Evolutionary conservation across 2,888 invertebrate species (phyloP).

Genomic region (Pedicia rivosa): DNA sequence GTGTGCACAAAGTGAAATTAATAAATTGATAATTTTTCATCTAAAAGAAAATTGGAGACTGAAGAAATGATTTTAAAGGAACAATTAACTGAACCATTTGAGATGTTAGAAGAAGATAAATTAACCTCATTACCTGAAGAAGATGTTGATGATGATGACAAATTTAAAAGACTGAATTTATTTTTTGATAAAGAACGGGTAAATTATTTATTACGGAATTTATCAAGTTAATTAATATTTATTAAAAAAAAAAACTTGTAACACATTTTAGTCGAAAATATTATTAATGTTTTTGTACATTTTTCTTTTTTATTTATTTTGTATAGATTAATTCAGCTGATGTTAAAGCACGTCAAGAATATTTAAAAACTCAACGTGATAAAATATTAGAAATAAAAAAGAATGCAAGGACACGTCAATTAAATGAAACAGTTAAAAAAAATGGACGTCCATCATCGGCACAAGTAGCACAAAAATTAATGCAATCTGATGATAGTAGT

Average conservation of each 20-base stretch:
- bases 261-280: neutral
- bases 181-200: slow-evolving; percentile 22
- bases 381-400: slow-evolving; percentile 80
- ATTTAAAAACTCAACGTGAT: slow-evolving; percentile 77
- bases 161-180: slow-evolving; percentile 28
- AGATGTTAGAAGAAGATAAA: slow-evolving; percentile 16
- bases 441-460: slow-evolving; percentile 53
- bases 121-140: slow-evolving; percentile 8
- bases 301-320: slow-evolving; percentile 3
- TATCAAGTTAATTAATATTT: no score
- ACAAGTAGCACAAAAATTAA: slow-evolving; percentile 49
- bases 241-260: neutral
- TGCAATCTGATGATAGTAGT: slow-evolving; percentile 31
- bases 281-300: neutral
- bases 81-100: slow-evolving; percentile 20
- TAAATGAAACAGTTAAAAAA: slow-evolving; percentile 43
- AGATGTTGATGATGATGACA: slow-evolving; percentile 14
- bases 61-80: slow-evolving; percentile 28
- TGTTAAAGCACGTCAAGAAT: slow-evolving; percentile 63
- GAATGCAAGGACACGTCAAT: slow-evolving; percentile 65
- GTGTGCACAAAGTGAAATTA: no score
- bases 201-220: no score
- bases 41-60: neutral
- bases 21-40: no score
- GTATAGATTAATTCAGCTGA: slow-evolving; percentile 40